phyloP scores from a whole-genome alignment of 2,888 invertebrate species.

The Timandra comae region DNA sequence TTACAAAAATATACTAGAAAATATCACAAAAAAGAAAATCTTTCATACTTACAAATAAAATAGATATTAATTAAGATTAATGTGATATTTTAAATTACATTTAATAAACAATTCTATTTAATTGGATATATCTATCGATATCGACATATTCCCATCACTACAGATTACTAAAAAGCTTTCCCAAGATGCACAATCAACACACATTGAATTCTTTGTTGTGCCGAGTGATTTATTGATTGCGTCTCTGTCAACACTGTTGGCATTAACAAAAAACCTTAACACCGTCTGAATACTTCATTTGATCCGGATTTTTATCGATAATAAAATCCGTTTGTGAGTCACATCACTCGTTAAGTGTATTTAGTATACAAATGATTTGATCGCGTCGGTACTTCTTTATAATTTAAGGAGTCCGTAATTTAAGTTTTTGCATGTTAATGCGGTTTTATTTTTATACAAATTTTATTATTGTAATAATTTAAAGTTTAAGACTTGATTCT shows the following conservation, averaged over 20 bases:
- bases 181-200: conserved; percentile 74
- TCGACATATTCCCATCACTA: conserved; percentile 37
- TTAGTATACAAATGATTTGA: conserved; percentile 66
- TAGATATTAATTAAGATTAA: no score
- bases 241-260: conserved; percentile 73
- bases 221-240: conserved; percentile 76
- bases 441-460: no score
- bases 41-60: no score
- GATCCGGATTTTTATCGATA: conserved; percentile 76
- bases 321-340: conserved; percentile 64
- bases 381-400: conserved; percentile 36
- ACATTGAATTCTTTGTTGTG: conserved; percentile 71
- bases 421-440: no score
- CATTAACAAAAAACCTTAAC: conserved; percentile 39
- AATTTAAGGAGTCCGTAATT: conserved; percentile 2
- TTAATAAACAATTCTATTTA: no score
- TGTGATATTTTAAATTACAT: no score
- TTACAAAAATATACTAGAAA: no score
- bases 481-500: no score
- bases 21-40: no score
- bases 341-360: conserved; percentile 71
- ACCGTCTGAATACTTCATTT: conserved; percentile 73
- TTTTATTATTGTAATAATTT: no score
- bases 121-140: conserved; percentile 7
- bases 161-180: conserved; percentile 60